These are phyloP conservation scores for Drosophila setifemur DNA, from an alignment of 1,140 invertebrate genomes.

Conservation along the genomic window DNA sequence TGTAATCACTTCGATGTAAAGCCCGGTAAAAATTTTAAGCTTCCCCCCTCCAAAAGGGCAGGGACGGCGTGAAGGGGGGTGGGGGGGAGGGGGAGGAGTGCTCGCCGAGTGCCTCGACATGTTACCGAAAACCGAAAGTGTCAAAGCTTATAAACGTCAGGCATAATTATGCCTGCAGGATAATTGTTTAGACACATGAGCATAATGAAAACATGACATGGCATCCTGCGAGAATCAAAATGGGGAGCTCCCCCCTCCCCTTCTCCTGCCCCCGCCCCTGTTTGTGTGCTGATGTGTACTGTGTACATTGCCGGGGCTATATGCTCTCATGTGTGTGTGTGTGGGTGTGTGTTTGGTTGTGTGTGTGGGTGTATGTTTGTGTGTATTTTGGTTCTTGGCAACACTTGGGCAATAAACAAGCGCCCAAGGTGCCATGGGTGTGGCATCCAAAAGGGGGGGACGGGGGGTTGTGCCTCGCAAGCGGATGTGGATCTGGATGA, in stretches of 20 bases:
- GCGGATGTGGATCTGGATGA: background rate
- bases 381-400: slow-evolving; percentile 38
- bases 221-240: slow-evolving; percentile 78
- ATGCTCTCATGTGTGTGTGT: slow-evolving; percentile 23
- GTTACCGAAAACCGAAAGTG: slow-evolving; percentile 80
- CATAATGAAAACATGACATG: slow-evolving; percentile 82
- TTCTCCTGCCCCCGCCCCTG: background rate
- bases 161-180: slow-evolving; percentile 81
- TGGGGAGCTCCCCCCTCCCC: slow-evolving; percentile 22
- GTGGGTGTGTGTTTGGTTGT: slow-evolving; percentile 38
- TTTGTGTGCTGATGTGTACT: background rate
- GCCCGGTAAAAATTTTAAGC: slow-evolving; percentile 16
- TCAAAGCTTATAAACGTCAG: slow-evolving; percentile 82
- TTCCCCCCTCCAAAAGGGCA: too few relatives aligned
- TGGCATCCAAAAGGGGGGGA: background rate
- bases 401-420: slow-evolving; percentile 58
- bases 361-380: slow-evolving; percentile 9
- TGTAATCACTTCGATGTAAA: slow-evolving; percentile 59
- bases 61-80: background rate
- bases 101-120: slow-evolving; percentile 43
- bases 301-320: too few relatives aligned
- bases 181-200: slow-evolving; percentile 82
- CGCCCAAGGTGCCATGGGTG: slow-evolving; percentile 56
- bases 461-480: background rate
- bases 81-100: background rate